A percentile compares a stretch with the other conserved stretches of the same genome.
Conservation (phyloP, 2,888 invertebrate species). For the Brenthis daphne region DNA sequence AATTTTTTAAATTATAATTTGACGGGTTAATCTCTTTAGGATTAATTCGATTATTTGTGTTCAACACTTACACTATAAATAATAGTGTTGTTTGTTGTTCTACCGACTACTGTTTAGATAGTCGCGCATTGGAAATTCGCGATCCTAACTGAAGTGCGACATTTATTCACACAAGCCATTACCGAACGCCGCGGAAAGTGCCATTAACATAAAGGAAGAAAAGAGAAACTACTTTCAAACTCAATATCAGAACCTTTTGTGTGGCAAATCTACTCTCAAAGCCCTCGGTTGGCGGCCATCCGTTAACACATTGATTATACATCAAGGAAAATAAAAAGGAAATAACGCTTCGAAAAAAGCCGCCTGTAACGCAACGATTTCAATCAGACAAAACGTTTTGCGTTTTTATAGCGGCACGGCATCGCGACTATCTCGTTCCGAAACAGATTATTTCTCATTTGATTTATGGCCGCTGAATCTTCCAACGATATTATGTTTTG, state of each 20-base stretch:
- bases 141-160: slow-evolving; percentile 57
- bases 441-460: slow-evolving; percentile 84
- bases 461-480: slow-evolving; percentile 82
- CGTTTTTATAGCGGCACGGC: slow-evolving; percentile 79
- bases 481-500: slow-evolving; percentile 83
- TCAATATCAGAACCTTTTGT: slow-evolving; percentile 81
- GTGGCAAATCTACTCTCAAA: slow-evolving; percentile 76
- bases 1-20: slow-evolving; percentile 68
- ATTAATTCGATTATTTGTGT: slow-evolving; percentile 65
- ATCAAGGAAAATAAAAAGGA: slow-evolving; percentile 80
- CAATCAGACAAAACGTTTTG: slow-evolving; percentile 82
- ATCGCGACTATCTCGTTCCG: slow-evolving; percentile 80
- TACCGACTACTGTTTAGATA: slow-evolving; percentile 20
- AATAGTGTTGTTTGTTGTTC: slow-evolving; percentile 37
- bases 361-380: slow-evolving; percentile 73
- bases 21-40: slow-evolving; percentile 63
- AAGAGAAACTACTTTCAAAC: slow-evolving; percentile 79
- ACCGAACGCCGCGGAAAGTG: slow-evolving; percentile 69
- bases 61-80: slow-evolving; percentile 53
- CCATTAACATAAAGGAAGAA: slow-evolving; percentile 78
- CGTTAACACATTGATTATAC: slow-evolving; percentile 82
- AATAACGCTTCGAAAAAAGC: slow-evolving; percentile 74
- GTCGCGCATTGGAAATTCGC: slow-evolving; percentile 6
- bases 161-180: slow-evolving; percentile 73
- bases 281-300: slow-evolving; percentile 72